Base-by-base conservation (phyloP, 2,888 invertebrate genomes). In the Lagria hirta region DNA sequence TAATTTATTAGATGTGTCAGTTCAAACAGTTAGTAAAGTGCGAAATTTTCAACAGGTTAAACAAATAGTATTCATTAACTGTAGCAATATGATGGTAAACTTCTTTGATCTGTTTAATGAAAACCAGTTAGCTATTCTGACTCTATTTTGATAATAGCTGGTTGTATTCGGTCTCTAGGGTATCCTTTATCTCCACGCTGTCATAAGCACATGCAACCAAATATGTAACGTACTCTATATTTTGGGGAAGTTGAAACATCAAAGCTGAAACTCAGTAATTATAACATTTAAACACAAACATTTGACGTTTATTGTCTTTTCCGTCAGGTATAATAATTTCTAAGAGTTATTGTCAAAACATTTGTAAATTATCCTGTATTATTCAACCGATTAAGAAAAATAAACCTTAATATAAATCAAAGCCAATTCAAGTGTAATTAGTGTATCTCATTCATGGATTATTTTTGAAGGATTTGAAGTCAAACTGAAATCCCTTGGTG, bases 161-260 rank as follows among this genome's bases (percentile, higher is more conserved):
- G 38, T 45, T 45, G 38, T 45, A 40, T 40, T 38, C 33, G 37
- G 36, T 51, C 53, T 45, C 49, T 11, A 34, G 52, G 47, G 54
- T 29, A 48, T 38, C 48, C 47, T 56, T 53, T 54, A 51, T 56
- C 50, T 48, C 33, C 30, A 16, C 35, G 41, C 49, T 46, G 52
- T 50, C 52, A 56, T 51, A 54, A 52, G 52, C 56, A 56, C 56
- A 48, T 54, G 52, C 32, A 51, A 32, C 51, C 49, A 49, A 48
- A 52, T 48, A n/a, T n/a, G n/a, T n/a, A 51, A 44, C 43, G 43
- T 43, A 45, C 46, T 24, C 21, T 26, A 38, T 46, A 29, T 43
- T 15, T 43, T 37, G 14, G 4, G 16, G 7, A 22, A 46, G 41
- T 15, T 46, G 24, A 18, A 28, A 20, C 30, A 41, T 29, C 41